Percentiles rank a stretch among this genome's conserved stretches.
These are phyloP conservation scores for Pangasius djambal DNA, from an alignment of 2,797 vertebrate genomes.

Conservation along the genomic window DNA sequence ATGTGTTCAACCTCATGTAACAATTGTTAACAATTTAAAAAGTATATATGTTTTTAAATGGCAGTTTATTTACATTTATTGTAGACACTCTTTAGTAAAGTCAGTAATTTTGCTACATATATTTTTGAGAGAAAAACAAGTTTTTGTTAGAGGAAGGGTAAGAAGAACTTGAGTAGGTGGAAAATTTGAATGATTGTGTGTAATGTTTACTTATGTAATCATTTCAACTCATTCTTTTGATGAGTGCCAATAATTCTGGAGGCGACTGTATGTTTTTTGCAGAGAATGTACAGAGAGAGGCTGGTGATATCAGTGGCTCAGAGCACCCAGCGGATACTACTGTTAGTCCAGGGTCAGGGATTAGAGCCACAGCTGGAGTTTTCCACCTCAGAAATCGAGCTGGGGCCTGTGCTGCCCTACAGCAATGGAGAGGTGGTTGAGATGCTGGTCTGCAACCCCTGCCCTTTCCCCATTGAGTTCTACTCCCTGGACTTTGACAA, in stretches of 20 bases:
- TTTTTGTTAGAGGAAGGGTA: background rate
- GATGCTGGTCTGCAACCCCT: slow-evolving; percentile 83
- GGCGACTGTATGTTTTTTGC: slow-evolving; percentile 26
- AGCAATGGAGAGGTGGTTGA: slow-evolving; percentile 68
- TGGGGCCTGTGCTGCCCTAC: slow-evolving; percentile 80
- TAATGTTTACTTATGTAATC: background rate
- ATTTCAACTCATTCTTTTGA: background rate
- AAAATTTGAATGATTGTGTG: background rate
- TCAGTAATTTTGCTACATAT: background rate
- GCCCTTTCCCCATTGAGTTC: slow-evolving; percentile 87
- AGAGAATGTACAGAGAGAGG: slow-evolving; percentile 79
- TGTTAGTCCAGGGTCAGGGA: slow-evolving; percentile 77
- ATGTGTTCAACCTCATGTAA: background rate
- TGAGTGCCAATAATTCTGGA: background rate
- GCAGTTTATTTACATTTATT: background rate
- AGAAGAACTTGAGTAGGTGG: background rate
- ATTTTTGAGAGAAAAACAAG: background rate
- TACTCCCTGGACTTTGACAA: slow-evolving; percentile 88
- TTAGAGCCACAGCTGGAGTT: slow-evolving; percentile 84
- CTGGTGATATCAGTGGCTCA: slow-evolving; percentile 76
- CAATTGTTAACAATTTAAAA: background rate
- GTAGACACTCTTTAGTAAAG: background rate
- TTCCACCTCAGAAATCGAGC: slow-evolving; percentile 67
- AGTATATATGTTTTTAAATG: background rate
- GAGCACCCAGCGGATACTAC: slow-evolving; percentile 70